Conservation (phyloP, 2,797 vertebrate species). For the Lerista edwardsae region DNA sequence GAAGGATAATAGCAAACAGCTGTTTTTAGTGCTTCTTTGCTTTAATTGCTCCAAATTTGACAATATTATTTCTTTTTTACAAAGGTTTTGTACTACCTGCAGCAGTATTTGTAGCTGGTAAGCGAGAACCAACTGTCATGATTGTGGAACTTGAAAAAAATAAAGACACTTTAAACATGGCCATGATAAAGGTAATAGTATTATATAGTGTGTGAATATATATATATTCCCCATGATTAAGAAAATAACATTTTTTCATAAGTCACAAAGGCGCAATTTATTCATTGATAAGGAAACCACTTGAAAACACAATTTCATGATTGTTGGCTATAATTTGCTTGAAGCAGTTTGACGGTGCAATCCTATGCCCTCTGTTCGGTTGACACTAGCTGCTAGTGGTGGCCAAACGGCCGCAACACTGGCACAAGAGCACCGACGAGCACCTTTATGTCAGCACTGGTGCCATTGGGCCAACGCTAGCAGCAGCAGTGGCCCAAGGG, state of each 20-base stretch:
- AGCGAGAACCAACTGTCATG: conserved; percentile 46
- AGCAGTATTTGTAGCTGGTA: conserved; percentile 48
- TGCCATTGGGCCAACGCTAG: too few relatives aligned
- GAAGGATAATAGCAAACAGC: background rate
- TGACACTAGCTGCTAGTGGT: too few relatives aligned
- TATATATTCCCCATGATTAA: background rate
- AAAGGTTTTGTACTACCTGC: conserved; percentile 55
- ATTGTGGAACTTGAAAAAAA: conserved; percentile 31
- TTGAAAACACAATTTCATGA: background rate
- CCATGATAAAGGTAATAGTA: conserved; percentile 73
- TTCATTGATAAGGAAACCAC: background rate
- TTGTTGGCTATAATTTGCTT: background rate
- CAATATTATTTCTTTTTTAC: conserved; percentile 15
- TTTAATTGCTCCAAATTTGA: conserved; percentile 32
- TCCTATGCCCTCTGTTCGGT: background rate
- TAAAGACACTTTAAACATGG: conserved; percentile 60
- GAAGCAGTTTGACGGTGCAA: background rate
- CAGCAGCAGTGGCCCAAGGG: too few relatives aligned
- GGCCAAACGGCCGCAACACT: too few relatives aligned
- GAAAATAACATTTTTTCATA: background rate
- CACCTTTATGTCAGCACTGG: too few relatives aligned
- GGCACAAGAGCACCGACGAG: too few relatives aligned
- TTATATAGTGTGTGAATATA: conserved; percentile 11
- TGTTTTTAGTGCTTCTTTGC: conserved; percentile 12
- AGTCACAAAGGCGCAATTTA: background rate